Evolutionary conservation across 2,113 vertebrate species (phyloP).

Genomic region (Onychorhynchus coronatus): DNA sequence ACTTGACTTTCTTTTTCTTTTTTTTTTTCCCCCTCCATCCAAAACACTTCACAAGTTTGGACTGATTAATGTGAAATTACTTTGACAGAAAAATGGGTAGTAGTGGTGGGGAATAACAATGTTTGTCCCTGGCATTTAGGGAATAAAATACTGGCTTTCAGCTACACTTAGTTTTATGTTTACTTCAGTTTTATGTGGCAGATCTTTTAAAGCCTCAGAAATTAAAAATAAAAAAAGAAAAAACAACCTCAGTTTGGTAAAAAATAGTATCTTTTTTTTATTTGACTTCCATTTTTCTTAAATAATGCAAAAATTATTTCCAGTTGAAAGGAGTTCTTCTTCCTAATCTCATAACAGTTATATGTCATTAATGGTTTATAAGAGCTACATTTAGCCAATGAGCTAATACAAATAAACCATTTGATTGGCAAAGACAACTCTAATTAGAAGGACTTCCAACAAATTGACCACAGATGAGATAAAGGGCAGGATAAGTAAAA

Average conservation of each 20-base stretch:
- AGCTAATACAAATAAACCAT: constrained; percentile 39
- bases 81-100: neutral
- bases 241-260: neutral
- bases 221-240: neutral
- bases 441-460: constrained; percentile 60
- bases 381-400: constrained; percentile 43
- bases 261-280: neutral
- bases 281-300: constrained; percentile 15
- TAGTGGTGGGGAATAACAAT: neutral
- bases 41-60: neutral
- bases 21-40: neutral
- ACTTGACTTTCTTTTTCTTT: neutral
- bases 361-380: constrained; percentile 14
- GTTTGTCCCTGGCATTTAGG: neutral
- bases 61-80: neutral
- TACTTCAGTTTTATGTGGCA: neutral
- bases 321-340: constrained; percentile 33
- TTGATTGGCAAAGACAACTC: constrained; percentile 51
- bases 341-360: constrained; percentile 21
- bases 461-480: constrained; percentile 64
- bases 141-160: neutral
- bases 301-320: constrained; percentile 46
- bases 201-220: neutral
- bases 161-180: neutral
- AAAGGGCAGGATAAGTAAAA: constrained; percentile 62